Evolutionary conservation across 2,888 invertebrate genomes (phyloP).

Genomic region (Nymphalis c-album): DNA sequence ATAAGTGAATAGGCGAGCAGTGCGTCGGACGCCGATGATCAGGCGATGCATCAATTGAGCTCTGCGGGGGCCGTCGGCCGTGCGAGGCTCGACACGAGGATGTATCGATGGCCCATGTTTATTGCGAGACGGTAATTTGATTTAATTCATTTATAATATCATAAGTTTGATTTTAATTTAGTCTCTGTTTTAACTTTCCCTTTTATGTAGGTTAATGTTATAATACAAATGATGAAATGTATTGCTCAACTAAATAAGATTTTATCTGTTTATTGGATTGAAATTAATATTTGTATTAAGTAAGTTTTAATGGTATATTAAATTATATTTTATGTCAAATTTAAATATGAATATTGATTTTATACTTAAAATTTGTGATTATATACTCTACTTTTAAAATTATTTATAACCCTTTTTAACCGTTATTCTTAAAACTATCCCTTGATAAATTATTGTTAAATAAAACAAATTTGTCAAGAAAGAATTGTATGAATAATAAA

Average conservation of each 20-base stretch:
- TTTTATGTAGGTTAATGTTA: slow-evolving; percentile 1
- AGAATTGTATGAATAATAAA: too few species aligned
- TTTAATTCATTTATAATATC: slow-evolving; percentile 25
- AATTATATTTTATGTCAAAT: neutral
- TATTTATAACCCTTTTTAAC: too few species aligned
- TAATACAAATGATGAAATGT: neutral
- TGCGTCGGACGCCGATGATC: slow-evolving; percentile 48
- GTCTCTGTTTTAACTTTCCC: neutral
- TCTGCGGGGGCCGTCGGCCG: slow-evolving; percentile 64
- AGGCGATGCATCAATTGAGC: slow-evolving; percentile 76
- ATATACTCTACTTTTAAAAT: too few species aligned
- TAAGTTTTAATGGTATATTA: neutral
- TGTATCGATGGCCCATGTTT: slow-evolving; percentile 31
- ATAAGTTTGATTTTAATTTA: slow-evolving; percentile 16
- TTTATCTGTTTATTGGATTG: neutral
- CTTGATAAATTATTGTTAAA: too few species aligned
- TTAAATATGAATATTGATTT: neutral
- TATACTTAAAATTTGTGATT: too few species aligned
- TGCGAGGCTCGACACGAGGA: slow-evolving; percentile 20
- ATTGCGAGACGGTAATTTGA: slow-evolving; percentile 15
- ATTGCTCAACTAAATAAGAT: neutral
- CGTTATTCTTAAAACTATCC: too few species aligned
- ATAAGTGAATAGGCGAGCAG: slow-evolving; percentile 44
- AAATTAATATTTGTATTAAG: neutral
- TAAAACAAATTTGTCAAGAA: too few species aligned